Evolutionary conservation across 2,797 vertebrate genomes (phyloP), one percentile per base, ranked within the genome.

Genomic region (Acipenser ruthenus): DNA sequence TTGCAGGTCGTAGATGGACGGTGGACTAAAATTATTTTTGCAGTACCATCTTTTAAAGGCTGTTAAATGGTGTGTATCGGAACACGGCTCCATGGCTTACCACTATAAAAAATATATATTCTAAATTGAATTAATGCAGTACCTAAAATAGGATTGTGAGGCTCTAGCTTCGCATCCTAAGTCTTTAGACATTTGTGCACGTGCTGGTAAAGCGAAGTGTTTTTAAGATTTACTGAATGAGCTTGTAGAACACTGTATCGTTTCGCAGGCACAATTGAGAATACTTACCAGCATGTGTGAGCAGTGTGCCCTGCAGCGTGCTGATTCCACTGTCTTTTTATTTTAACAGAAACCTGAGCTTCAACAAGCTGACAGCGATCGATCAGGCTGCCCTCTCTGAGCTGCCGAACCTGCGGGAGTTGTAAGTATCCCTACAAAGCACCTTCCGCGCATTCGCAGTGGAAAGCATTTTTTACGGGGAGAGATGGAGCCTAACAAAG

Each of bases 291-390:
- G 53, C 48, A 75, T 78, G 71, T 82, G 71, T 81, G 75, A 79
- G 56, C 61, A 52, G 7, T 6, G 59, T 75, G 70, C 58, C 10
- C 71, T 77, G 49, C 13, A 67, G 56, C 50, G 8, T 80, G 75
- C 81, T 86, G 71, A 86, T 80, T 59, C 68, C 1, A 0, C 69
- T 75, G 53, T 75, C 70, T 72, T 64, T 37, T 72, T 79, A 74
- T 82, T 80, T 81, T 82, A 72, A 78, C 87, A 98, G 96, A 89
- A 96, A 97, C 80, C 89, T 99, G 79, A 94, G 95, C 86, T 84
- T 91, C 86, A 99, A 97, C 87, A 95, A 89, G 80, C 84, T 99
- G 84, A 83, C 84, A 0, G 80, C 86, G 84, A 89, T 97, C 76
- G 83, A 87, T 79, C 76, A 77, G 62, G 89, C 92, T 78, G 87